Percentiles rank a stretch among this genome's conserved stretches.
phyloP scores from a whole-genome alignment of 2,888 invertebrate genomes.

The Drosophila pseudotakahashii region DNA sequence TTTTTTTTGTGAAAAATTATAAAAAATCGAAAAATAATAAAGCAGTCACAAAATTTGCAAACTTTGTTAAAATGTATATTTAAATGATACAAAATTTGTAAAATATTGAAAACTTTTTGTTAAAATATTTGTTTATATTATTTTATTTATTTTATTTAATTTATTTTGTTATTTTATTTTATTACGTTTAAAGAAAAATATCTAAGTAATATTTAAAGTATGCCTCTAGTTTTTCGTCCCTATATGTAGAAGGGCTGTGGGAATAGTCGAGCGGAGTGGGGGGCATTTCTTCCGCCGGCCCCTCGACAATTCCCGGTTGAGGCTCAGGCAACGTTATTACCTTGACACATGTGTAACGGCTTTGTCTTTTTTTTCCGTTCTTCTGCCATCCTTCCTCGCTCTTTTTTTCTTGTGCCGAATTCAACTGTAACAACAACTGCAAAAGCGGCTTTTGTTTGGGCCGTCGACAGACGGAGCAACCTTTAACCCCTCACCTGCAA shows the following conservation, averaged over 20 bases:
- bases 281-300: conserved; percentile 17
- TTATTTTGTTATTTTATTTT: too few species aligned
- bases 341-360: conserved; percentile 78
- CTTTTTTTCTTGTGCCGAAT: conserved; percentile 34
- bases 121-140: too few species aligned
- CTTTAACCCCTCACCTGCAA: conserved; percentile 19
- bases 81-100: too few species aligned
- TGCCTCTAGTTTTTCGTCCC: neutral
- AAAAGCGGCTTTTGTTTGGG: conserved; percentile 56
- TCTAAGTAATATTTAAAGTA: too few species aligned
- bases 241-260: neutral
- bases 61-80: too few species aligned
- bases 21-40: too few species aligned
- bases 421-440: conserved; percentile 54
- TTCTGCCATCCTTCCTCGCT: conserved; percentile 25
- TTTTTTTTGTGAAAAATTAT: too few species aligned
- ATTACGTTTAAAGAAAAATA: too few species aligned
- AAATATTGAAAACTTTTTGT: too few species aligned
- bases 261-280: conserved; percentile 14
- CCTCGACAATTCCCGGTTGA: conserved; percentile 26
- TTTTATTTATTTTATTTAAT: too few species aligned
- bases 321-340: conserved; percentile 67
- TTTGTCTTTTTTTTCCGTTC: conserved; percentile 56
- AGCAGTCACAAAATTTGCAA: too few species aligned
- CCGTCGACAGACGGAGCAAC: conserved; percentile 13